These are phyloP conservation scores for Tupaia tana DNA, from an alignment of 2,113 vertebrate species.

Conservation along the genomic window DNA sequence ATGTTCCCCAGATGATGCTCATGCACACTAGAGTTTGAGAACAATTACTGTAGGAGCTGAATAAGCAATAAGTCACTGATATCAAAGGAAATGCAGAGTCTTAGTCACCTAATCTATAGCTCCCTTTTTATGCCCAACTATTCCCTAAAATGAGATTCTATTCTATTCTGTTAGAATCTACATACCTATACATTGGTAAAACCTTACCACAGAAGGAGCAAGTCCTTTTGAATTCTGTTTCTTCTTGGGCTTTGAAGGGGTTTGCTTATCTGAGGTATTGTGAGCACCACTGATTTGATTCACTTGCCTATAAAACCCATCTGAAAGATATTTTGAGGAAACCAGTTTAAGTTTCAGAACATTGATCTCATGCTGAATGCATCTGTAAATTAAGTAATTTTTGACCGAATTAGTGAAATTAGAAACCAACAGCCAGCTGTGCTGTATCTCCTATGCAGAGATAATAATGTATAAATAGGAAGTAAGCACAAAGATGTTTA, in stretches of 20 bases:
- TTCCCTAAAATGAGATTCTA: background rate
- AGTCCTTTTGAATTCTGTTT: slow-evolving; percentile 90
- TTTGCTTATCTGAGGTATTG: slow-evolving; percentile 91
- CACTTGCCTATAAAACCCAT: slow-evolving; percentile 97
- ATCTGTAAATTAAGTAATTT: slow-evolving; percentile 38
- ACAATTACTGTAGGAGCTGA: background rate
- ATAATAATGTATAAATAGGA: slow-evolving; percentile 11
- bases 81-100: background rate
- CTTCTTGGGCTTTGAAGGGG: slow-evolving; percentile 91
- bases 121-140: background rate
- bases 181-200: background rate
- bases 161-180: background rate
- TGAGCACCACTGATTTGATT: slow-evolving; percentile 98
- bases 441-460: background rate
- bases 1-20: background rate
- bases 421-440: background rate
- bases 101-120: background rate
- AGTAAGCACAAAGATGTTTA: background rate
- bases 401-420: slow-evolving; percentile 34
- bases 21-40: background rate
- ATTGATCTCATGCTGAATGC: background rate
- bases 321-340: slow-evolving; percentile 86
- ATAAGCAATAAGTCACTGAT: background rate
- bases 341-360: slow-evolving; percentile 23
- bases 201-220: slow-evolving; percentile 95